Conservation (phyloP, 2,888 invertebrate species). For the Andrena fulva region DNA sequence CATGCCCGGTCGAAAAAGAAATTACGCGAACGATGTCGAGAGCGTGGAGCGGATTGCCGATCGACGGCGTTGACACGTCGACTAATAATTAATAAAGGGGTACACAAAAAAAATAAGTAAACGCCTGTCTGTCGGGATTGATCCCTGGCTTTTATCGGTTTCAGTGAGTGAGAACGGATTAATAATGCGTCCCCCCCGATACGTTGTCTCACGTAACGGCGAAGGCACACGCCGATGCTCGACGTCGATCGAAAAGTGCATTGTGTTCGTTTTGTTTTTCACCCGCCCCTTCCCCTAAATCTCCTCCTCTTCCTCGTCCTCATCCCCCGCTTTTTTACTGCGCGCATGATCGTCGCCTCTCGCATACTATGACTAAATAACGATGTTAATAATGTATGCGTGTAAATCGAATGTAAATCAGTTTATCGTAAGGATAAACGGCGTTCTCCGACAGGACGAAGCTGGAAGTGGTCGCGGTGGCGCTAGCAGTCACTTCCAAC, state of each 20-base stretch:
- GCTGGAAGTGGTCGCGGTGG: conserved; percentile 33
- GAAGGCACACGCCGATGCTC: conserved; percentile 55
- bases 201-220: conserved; percentile 53
- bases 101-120: conserved; percentile 16
- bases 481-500: conserved; percentile 19
- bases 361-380: conserved; percentile 56
- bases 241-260: conserved; percentile 63
- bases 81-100: conserved; percentile 1
- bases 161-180: conserved; percentile 66
- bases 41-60: conserved; percentile 50
- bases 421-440: conserved; percentile 57
- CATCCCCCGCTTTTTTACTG: conserved; percentile 71
- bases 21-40: conserved; percentile 67
- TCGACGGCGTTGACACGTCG: conserved; percentile 34
- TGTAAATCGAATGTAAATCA: conserved; percentile 66
- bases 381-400: conserved; percentile 64
- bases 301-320: conserved; percentile 50
- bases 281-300: conserved; percentile 35
- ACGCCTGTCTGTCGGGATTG: conserved; percentile 46
- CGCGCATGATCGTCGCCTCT: conserved; percentile 61
- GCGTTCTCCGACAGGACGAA: conserved; percentile 44
- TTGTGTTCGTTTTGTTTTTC: conserved; percentile 61
- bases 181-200: conserved; percentile 30
- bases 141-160: conserved; percentile 51
- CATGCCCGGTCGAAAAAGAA: conserved; percentile 69